Evolutionary conservation across 2,888 invertebrate genomes (phyloP).

Genomic region (Volucella inflata): DNA sequence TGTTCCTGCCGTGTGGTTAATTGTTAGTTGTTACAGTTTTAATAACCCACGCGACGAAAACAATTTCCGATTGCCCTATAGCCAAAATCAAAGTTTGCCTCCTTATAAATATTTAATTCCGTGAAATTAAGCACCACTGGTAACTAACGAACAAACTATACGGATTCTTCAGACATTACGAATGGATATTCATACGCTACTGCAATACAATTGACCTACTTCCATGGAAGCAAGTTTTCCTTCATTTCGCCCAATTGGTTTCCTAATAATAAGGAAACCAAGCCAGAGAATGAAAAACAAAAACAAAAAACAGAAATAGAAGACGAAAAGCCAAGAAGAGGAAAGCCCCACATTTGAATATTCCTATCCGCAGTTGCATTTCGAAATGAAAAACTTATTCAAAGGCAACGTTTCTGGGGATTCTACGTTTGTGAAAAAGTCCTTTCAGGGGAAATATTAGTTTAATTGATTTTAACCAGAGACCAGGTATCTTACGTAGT

Average conservation of each 20-base stretch:
- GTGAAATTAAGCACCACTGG: conserved; percentile 11
- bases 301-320: too few species aligned
- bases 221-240: conserved; percentile 1
- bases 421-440: too few species aligned
- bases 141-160: conserved; percentile 22
- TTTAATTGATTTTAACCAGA: too few species aligned
- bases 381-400: too few species aligned
- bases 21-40: conserved; percentile 1
- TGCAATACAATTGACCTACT: conserved; percentile 37
- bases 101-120: conserved; percentile 38
- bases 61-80: background rate
- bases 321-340: too few species aligned
- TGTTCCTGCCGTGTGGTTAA: too few species aligned
- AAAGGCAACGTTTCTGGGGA: too few species aligned
- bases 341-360: too few species aligned
- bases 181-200: background rate
- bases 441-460: too few species aligned
- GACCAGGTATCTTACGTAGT: too few species aligned
- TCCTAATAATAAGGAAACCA: background rate
- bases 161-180: too few species aligned
- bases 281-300: background rate
- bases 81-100: background rate
- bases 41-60: conserved; percentile 4
- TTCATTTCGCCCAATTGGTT: background rate
- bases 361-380: too few species aligned